Base-by-base conservation (phyloP, 2,888 invertebrate genomes). In the Protophormia terraenovae region DNA sequence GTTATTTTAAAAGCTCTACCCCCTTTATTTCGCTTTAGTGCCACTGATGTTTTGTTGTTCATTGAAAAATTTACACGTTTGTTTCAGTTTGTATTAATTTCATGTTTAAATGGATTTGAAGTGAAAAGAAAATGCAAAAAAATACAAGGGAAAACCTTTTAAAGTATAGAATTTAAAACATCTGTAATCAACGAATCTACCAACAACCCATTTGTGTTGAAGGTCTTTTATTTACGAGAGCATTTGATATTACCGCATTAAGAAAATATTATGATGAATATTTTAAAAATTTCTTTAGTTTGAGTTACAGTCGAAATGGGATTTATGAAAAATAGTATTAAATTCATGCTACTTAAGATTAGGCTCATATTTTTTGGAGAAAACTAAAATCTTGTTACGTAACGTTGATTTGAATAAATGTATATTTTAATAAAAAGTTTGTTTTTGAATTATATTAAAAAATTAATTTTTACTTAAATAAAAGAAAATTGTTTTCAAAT, bases 1-100 rank as follows among this genome's bases (percentile, higher is more conserved):
- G 84, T 77, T 69, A 69, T 81, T 73, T 84, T 81, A 84, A 84
- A 84, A 84, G 81, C 77, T 45, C 60, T 60, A 38, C 16, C 64
- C 64, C 58, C 53, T 32, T 32, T 24, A 29, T 45, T n/a, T n/a
- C n/a, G n/a, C n/a, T 67, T 41, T n/a, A 3, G 19, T 14, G n/a
- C 10, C 27, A 53, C 50, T 7, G 16, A 14, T 38, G 8, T 47
- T 5, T 45, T 29, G 32, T 14, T 19, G 24, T 64, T n/a, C 14
- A n/a, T 14, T 35, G 27, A 32, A 72, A 14, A 58, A 10, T 29
- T 60, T 50, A 35, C 38, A 29, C 10, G 19, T 45, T 80, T 58
- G 7, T 66, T 72, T 66, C 66, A 72, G 22, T 76, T 76, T 64
- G 58, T 71, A 64, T 80, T 76, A 84, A 76, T 75, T 71, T 84